Conservation (phyloP, 2,797 vertebrate genomes). For the Leuciscus waleckii region DNA sequence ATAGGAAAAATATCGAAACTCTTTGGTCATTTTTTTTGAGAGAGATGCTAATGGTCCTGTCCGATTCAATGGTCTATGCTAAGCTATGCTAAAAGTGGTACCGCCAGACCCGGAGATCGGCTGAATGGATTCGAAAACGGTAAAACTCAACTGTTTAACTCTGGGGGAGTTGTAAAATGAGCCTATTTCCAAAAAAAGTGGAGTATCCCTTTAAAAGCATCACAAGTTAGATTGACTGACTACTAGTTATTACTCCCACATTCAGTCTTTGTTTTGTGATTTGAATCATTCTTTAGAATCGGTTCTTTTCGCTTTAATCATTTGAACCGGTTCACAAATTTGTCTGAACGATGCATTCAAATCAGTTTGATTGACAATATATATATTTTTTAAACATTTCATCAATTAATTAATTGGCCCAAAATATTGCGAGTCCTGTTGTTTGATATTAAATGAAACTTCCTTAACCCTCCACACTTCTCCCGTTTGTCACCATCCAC, state of each 20-base stretch:
- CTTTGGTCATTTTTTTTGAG: too few species aligned
- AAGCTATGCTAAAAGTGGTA: too few species aligned
- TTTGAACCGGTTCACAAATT: neutral
- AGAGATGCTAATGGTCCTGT: too few species aligned
- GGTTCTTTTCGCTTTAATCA: neutral
- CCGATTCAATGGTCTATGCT: too few species aligned
- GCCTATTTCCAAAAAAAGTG: too few species aligned
- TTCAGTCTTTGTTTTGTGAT: neutral
- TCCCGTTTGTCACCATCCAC: conserved; percentile 92
- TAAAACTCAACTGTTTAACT: too few species aligned
- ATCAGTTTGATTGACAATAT: neutral
- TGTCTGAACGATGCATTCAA: neutral
- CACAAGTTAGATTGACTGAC: neutral
- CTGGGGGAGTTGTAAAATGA: too few species aligned
- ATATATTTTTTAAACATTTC: neutral
- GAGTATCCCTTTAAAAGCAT: too few species aligned
- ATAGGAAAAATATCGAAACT: too few species aligned
- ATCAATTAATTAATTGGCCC: neutral
- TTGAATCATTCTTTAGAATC: neutral
- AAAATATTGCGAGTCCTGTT: neutral
- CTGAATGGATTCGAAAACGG: too few species aligned
- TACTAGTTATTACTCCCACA: neutral
- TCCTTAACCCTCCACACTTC: conserved; percentile 80
- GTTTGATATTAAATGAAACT: neutral
- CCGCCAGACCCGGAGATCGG: too few species aligned